Conservation (phyloP, 2,888 invertebrate species). For the Oscheius sp. region DNA sequence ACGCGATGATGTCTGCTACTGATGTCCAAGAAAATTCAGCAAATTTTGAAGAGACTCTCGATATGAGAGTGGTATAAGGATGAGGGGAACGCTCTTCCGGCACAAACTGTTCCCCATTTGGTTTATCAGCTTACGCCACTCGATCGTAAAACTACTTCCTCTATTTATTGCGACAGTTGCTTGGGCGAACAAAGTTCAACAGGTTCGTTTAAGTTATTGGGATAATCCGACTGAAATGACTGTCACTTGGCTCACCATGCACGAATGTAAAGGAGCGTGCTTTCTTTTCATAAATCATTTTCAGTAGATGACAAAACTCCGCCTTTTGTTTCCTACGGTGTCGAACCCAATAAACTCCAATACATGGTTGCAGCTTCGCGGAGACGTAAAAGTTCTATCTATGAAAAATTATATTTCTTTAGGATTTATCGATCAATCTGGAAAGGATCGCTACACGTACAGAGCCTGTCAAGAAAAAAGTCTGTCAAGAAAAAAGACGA, state of each 20-base stretch:
- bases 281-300: neutral
- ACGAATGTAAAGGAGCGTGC: conserved; percentile 44
- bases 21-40: conserved; percentile 12
- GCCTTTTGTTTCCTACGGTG: conserved; percentile 24
- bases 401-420: neutral
- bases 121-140: neutral
- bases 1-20: no score
- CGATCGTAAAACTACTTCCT: neutral
- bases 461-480: no score
- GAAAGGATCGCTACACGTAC: conserved; percentile 22
- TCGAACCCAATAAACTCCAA: conserved; percentile 1
- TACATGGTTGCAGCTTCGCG: conserved; percentile 3
- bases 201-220: conserved; percentile 50
- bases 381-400: neutral
- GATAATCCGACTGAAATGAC: conserved; percentile 46
- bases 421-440: neutral
- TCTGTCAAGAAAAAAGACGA: no score
- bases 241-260: conserved; percentile 53
- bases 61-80: conserved; percentile 8
- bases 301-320: conserved; percentile 8
- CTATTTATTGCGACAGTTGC: neutral
- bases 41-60: conserved; percentile 6
- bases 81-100: neutral
- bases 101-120: neutral
- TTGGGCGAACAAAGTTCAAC: conserved; percentile 40